Percentiles rank a stretch among this genome's conserved stretches.
These are phyloP conservation scores for Nebria salina DNA, from an alignment of 2,888 invertebrate genomes.

Conservation along the genomic window DNA sequence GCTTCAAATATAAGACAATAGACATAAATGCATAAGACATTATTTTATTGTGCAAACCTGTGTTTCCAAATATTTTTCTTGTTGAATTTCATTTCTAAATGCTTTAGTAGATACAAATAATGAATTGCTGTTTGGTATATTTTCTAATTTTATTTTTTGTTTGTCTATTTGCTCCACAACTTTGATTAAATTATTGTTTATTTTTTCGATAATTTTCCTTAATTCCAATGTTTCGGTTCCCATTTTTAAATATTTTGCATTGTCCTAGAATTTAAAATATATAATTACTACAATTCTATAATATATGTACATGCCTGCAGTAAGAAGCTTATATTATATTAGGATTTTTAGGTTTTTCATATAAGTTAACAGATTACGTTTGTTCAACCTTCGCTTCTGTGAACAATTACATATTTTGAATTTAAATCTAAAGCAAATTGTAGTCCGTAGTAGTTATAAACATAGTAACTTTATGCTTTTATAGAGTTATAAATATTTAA, in stretches of 20 bases:
- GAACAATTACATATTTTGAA: too few species aligned
- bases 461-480: too few species aligned
- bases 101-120: conserved; percentile 67
- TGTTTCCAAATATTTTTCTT: conserved; percentile 51
- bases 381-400: too few species aligned
- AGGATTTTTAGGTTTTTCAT: too few species aligned
- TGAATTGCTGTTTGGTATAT: conserved; percentile 72
- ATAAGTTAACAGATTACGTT: too few species aligned
- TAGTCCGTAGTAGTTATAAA: too few species aligned
- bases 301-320: too few species aligned
- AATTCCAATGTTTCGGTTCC: conserved; percentile 79
- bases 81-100: conserved; percentile 59
- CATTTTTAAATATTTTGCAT: conserved; percentile 57
- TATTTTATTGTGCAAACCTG: conserved; percentile 48
- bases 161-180: conserved; percentile 51
- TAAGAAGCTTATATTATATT: too few species aligned
- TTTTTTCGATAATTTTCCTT: conserved; percentile 83
- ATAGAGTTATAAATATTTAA: too few species aligned
- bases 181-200: conserved; percentile 76
- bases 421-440: too few species aligned
- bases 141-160: conserved; percentile 69
- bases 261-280: conserved; percentile 43
- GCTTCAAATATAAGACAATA: conserved; percentile 2
- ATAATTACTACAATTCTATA: too few species aligned
- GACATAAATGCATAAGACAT: background rate